phyloP scores from a whole-genome alignment of 1,140 invertebrate genomes.

The Zaprionus africanus region DNA sequence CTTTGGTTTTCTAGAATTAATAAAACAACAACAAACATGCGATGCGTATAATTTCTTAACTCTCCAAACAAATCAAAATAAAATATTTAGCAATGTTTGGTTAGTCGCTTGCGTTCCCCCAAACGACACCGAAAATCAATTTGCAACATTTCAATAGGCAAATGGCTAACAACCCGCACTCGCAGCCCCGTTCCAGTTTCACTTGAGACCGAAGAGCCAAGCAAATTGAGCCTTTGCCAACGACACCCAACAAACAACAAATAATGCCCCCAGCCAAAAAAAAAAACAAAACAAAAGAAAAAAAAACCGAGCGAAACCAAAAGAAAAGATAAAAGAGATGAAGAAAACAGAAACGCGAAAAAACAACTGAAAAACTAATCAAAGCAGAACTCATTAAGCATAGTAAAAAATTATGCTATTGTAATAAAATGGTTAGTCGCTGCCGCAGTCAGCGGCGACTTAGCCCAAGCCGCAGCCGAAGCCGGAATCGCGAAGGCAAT shows the following conservation, averaged over 20 bases:
- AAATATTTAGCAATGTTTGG: not conserved
- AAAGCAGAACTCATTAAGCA: constrained; percentile 83
- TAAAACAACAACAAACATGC: no score
- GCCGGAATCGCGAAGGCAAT: constrained; percentile 76
- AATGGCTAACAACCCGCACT: constrained; percentile 65
- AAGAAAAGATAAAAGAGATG: constrained; percentile 18
- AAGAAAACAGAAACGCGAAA: constrained; percentile 26
- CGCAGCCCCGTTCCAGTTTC: constrained; percentile 30
- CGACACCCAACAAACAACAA: constrained; percentile 72
- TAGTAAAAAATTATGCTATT: constrained; percentile 82
- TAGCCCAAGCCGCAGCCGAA: constrained; percentile 33
- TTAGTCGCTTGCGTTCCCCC: constrained; percentile 17
- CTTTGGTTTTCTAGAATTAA: no score
- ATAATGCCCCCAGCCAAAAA: constrained; percentile 48
- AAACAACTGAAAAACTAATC: constrained; percentile 77
- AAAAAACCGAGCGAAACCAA: constrained; percentile 1
- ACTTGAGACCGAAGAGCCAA: constrained; percentile 9
- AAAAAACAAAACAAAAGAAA: constrained; percentile 10
- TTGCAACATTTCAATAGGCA: constrained; percentile 73
- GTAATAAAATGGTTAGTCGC: constrained; percentile 75
- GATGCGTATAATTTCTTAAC: no score
- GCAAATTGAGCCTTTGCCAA: constrained; percentile 51
- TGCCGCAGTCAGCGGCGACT: not conserved
- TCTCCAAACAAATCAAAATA: no score
- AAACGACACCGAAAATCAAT: constrained; percentile 50